Conservation (phyloP, 2,113 vertebrate species). For the Cyanoramphus novaezelandiae region DNA sequence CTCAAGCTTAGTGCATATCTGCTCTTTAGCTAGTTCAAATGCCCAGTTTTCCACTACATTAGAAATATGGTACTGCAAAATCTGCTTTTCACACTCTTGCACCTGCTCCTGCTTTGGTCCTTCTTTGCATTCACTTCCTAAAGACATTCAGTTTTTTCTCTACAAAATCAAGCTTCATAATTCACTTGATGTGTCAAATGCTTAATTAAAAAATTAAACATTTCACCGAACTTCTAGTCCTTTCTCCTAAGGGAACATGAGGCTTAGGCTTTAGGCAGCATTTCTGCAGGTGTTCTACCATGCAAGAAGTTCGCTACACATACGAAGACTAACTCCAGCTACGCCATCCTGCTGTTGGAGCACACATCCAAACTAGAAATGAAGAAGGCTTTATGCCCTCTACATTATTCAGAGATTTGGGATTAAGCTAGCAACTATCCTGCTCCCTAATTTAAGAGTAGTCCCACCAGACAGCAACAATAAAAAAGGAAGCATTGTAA, state of each 20-base stretch:
- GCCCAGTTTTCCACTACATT: neutral
- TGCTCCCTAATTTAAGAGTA: neutral
- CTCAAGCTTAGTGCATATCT: neutral
- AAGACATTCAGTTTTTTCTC: accelerated
- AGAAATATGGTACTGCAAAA: neutral
- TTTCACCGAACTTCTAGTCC: neutral
- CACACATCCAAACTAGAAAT: neutral
- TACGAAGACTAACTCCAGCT: neutral
- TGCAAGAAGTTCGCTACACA: neutral
- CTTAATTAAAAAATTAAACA: neutral
- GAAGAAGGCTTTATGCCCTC: neutral
- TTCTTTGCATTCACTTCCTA: neutral
- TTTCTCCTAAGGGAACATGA: neutral
- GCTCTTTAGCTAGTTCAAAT: neutral
- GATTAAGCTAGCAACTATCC: neutral
- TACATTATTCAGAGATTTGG: neutral
- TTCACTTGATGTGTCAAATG: neutral
- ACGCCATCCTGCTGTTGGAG: neutral
- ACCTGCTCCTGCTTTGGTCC: neutral
- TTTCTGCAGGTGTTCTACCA: neutral
- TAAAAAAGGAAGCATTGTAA: neutral
- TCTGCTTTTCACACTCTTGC: neutral
- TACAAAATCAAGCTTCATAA: neutral
- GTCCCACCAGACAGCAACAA: neutral
- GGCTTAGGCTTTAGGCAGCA: neutral